Evolutionary conservation across 2,797 vertebrate species (phyloP), one percentile per base, ranked within the genome.

Genomic region (Enteromius paludinosus): DNA sequence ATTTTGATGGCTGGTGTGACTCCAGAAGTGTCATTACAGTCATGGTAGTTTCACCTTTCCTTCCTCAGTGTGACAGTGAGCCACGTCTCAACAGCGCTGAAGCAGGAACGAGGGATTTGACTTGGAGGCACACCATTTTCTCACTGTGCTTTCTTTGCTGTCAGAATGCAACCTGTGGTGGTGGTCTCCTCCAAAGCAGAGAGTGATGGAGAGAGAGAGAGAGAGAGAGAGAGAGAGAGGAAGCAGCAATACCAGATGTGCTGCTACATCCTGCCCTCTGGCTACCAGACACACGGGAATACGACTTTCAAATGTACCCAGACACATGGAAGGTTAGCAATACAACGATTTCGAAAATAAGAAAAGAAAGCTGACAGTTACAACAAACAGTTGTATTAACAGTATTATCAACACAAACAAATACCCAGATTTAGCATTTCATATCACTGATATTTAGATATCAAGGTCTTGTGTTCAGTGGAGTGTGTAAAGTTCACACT

Each of bases 101-200:
- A 11, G n/a, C 66, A 43, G 12, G n/a, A 71, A 23, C 23, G 23
- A 30, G 52, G n/a, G 70, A 54, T 73, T 73, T 52, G 47, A 72
- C 70, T 72, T n/a, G 28, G 5, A 72, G 14, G 61, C 35, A 61
- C 52, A 70, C 68, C 41, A 28, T 45, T 69, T 69, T 69, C 41
- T 28, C 66, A 28, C 62, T 33, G 70, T 72, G 41, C 41, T 52
- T 43, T 41, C 45, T 72, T 18, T 72, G 73, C 52, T 38, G 72
- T 75, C 73, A 75, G 73, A 75, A 61, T 12, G 54, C 35, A 61
- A 28, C 54, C 52, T 18, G 56, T 76, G 38, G 49, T 30, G 72
- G n/a, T 41, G 73, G 23, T 76, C 73, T 76, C n/a, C 47, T 71
- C 49, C 88, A 87, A 80, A 87, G 90, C 18, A 70, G 10, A 68